Evolutionary conservation across 2,888 invertebrate genomes (phyloP), one percentile per base, ranked within the genome.

Genomic region (Amiota minor): DNA sequence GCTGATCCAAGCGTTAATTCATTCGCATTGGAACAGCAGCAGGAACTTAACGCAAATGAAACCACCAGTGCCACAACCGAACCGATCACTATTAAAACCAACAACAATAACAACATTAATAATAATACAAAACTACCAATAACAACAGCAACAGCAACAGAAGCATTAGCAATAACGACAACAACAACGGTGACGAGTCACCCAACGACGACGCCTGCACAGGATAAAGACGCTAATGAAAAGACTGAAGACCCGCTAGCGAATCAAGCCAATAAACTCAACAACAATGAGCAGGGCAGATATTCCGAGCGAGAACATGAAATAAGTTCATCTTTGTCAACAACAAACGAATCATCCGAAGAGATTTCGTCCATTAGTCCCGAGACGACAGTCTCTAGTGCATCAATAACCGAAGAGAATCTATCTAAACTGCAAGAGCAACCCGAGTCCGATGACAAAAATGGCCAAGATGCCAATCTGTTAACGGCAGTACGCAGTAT

Each of bases 191-290:
- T 71, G 72, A 68, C 73, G 61, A 59, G 59, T 18, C 16, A 16
- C 9, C 59, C 68, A 6, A 72, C 56, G 53, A 50, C 69, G 0
- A 74, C 50, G 35, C 45, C 73, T 62, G 53, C 23, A 71, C 75
- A 46, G 74, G 81, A 81, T 81, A 35, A 35, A 35, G 85, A 86
- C 83, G 87, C 84, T 84, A 88, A 89, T 86, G 86, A 88, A 88
- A 89, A 89, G 89, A 89, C 87, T 89, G 88, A 89, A 83, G 85
- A 87, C 79, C 82, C 87, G 80, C 82, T 87, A 80, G 87, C 79
- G 79, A 78, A 82, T 72, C 80, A 85, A 75, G 76, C 79, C 72
- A 88, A 86, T 74, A 88, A 86, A 78, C 77, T 85, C 69, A 84
- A 87, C 74, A 86, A 87, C 79, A 85, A 85, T 73, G 80, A 80